These are phyloP conservation scores for Pteromalus puparum DNA, from an alignment of 1,140 invertebrate genomes.

Conservation along the genomic window DNA sequence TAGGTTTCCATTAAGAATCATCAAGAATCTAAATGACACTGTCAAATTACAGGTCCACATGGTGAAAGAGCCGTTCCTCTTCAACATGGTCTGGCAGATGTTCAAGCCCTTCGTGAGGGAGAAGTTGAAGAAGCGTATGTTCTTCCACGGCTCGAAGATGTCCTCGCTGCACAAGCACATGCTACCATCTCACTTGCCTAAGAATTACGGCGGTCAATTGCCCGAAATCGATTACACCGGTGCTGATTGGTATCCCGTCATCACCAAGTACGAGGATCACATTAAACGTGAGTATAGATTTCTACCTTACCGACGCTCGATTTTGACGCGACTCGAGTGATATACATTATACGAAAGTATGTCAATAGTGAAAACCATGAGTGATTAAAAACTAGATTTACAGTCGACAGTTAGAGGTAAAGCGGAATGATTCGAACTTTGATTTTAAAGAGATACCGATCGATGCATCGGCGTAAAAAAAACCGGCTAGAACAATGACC, in stretches of 20 bases:
- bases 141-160: conserved; percentile 87
- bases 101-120: conserved; percentile 92
- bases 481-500: not conserved
- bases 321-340: too few species aligned
- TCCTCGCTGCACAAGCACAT: conserved; percentile 82
- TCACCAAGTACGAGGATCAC: conserved; percentile 79
- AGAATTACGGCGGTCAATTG: conserved; percentile 84
- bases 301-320: not conserved
- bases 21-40: not conserved
- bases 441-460: not conserved
- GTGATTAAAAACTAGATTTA: not conserved
- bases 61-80: conserved; percentile 91
- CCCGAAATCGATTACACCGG: conserved; percentile 85
- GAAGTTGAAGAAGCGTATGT: conserved; percentile 87
- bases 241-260: conserved; percentile 83
- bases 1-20: not conserved
- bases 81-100: conserved; percentile 91
- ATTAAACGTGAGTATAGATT: conserved; percentile 72
- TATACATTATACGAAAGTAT: too few species aligned
- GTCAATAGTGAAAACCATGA: not conserved
- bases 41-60: conserved; percentile 80
- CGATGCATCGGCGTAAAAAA: not conserved
- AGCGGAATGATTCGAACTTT: not conserved
- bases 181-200: conserved; percentile 80
- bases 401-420: not conserved